Conservation (phyloP, 2,888 invertebrate genomes). For the Operophtera brumata region DNA sequence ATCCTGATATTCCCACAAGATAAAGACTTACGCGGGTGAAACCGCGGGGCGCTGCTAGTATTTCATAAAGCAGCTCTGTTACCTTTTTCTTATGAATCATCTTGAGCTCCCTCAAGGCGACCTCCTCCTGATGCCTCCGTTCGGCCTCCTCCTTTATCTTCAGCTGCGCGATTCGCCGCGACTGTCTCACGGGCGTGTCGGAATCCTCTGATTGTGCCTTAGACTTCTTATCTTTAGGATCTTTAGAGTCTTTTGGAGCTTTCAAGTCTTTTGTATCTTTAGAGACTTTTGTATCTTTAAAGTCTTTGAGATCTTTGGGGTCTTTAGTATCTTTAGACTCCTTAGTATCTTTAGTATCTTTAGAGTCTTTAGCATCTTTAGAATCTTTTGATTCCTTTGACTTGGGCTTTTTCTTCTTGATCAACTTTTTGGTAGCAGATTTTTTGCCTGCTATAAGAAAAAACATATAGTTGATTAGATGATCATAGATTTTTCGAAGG, state of each 20-base stretch:
- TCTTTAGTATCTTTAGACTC: slow-evolving; percentile 22
- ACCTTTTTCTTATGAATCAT: slow-evolving; percentile 82
- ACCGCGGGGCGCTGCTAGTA: too few species aligned
- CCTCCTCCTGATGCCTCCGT: slow-evolving; percentile 86
- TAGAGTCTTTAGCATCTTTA: slow-evolving; percentile 7
- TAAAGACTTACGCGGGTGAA: too few species aligned
- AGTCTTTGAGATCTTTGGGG: too few species aligned
- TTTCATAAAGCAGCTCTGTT: background rate
- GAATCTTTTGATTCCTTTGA: slow-evolving; percentile 27
- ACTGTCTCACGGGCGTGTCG: slow-evolving; percentile 85
- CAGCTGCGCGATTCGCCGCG: slow-evolving; percentile 91
- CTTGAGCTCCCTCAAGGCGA: slow-evolving; percentile 84
- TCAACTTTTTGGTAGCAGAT: slow-evolving; percentile 51
- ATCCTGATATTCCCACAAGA: too few species aligned
- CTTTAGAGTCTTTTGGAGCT: slow-evolving; percentile 11
- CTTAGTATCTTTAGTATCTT: slow-evolving; percentile 32
- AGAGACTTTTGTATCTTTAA: background rate
- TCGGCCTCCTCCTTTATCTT: slow-evolving; percentile 94
- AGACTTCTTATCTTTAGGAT: slow-evolving; percentile 39
- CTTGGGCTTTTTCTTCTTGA: slow-evolving; percentile 50
- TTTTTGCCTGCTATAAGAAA: slow-evolving; percentile 63
- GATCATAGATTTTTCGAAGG: too few species aligned
- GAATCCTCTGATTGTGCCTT: slow-evolving; percentile 48
- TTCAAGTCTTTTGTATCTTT: slow-evolving; percentile 28
- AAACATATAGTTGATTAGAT: background rate